Evolutionary conservation across 2,888 invertebrate genomes (phyloP).

Genomic region (Leucophora obtusa): DNA sequence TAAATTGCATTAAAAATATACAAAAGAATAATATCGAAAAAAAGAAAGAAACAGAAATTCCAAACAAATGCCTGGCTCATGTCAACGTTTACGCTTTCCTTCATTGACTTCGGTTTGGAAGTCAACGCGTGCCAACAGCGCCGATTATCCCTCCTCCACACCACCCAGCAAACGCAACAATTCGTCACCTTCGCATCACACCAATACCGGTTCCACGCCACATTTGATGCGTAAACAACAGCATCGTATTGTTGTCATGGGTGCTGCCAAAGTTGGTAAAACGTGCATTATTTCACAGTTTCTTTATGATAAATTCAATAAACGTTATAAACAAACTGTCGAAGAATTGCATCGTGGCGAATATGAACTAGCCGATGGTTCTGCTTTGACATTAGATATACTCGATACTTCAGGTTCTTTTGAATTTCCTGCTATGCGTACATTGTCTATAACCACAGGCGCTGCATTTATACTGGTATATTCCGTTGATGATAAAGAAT

Average conservation of each 20-base stretch:
- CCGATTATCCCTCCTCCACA: slow-evolving; percentile 55
- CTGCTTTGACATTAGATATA: slow-evolving; percentile 83
- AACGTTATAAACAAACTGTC: slow-evolving; percentile 82
- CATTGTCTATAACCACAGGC: slow-evolving; percentile 85
- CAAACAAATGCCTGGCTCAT: slow-evolving; percentile 58
- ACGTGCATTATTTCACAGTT: slow-evolving; percentile 82
- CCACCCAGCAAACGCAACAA: slow-evolving; percentile 28
- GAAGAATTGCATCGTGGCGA: slow-evolving; percentile 82
- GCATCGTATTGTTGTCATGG: slow-evolving; percentile 78
- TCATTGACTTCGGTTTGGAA: slow-evolving; percentile 69
- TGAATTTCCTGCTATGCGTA: slow-evolving; percentile 87
- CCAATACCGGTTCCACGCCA: slow-evolving; percentile 14
- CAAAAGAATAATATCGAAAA: not conserved
- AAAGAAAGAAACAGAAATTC: not conserved
- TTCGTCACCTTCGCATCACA: not conserved
- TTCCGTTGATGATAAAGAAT: slow-evolving; percentile 81
- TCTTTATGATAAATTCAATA: slow-evolving; percentile 81
- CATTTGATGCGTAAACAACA: slow-evolving; percentile 71
- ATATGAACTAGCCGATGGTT: slow-evolving; percentile 78
- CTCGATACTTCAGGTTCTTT: slow-evolving; percentile 85
- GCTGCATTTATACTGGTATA: slow-evolving; percentile 87
- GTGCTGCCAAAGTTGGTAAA: slow-evolving; percentile 81
- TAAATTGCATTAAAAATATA: not conserved
- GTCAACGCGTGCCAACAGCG: slow-evolving; percentile 63
- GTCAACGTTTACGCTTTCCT: slow-evolving; percentile 73